phyloP scores from a whole-genome alignment of 1,140 invertebrate genomes.

The Mya arenaria region DNA sequence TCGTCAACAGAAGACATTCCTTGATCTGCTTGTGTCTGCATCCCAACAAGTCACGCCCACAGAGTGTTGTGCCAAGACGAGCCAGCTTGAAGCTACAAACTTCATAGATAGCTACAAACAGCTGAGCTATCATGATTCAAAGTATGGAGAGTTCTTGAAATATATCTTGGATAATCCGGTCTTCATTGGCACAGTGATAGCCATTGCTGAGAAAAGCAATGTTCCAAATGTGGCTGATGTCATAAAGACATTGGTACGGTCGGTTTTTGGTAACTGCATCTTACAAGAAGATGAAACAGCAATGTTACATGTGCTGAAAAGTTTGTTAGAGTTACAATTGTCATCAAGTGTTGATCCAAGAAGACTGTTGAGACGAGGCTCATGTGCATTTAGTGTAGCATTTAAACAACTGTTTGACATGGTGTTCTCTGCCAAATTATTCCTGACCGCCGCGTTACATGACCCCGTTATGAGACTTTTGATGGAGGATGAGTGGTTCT shows the following conservation, averaged over 20 bases:
- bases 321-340: slow-evolving; percentile 87
- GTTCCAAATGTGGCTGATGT: slow-evolving; percentile 79
- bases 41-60: slow-evolving; percentile 77
- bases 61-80: slow-evolving; percentile 85
- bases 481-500: slow-evolving; percentile 95
- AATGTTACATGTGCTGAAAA: slow-evolving; percentile 89
- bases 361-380: slow-evolving; percentile 90
- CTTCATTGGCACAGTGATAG: slow-evolving; percentile 90
- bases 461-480: slow-evolving; percentile 95
- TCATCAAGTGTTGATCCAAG: slow-evolving; percentile 90
- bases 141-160: slow-evolving; percentile 90
- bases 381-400: slow-evolving; percentile 93
- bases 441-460: slow-evolving; percentile 95
- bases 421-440: slow-evolving; percentile 94
- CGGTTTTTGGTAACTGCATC: slow-evolving; percentile 92
- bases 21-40: slow-evolving; percentile 90
- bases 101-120: slow-evolving; percentile 95
- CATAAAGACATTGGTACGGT: slow-evolving; percentile 86
- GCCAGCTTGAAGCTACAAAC: slow-evolving; percentile 88
- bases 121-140: slow-evolving; percentile 85
- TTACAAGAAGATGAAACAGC: slow-evolving; percentile 91
- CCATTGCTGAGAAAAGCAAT: slow-evolving; percentile 87
- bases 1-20: slow-evolving; percentile 92
- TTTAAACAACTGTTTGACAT: slow-evolving; percentile 95
- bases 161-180: slow-evolving; percentile 90